Base-by-base conservation (phyloP, 2,888 invertebrate species). In the Pycnomerus fuliginosus region DNA sequence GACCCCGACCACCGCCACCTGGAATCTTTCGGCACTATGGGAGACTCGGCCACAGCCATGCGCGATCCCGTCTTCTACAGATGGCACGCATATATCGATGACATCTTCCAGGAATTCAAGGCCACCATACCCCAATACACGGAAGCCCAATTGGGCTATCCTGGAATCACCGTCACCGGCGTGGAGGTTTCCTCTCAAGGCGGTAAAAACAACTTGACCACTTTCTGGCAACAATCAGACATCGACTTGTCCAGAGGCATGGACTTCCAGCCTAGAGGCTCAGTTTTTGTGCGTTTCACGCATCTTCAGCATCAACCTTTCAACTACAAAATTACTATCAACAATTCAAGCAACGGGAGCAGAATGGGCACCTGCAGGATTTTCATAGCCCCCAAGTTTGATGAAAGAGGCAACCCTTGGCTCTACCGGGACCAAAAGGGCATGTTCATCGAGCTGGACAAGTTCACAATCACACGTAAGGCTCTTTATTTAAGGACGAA, bases 1-100 rank as follows among this genome's bases (percentile, higher is more conserved):
- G 91, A 92, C 68, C 90, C 90, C 0, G 88, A 89, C 67, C 82
- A 84, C 63, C 76, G 83, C 44, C 82, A 85, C 64, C 69, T 85
- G 75, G 90, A 91, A 72, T 80, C 80, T 31, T 86, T 86, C 60
- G 84, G 86, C 24, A 85, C 89, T 16, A 90, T 91, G 80, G 90
- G 89, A 0, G 90, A 90, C 63, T 81, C 87, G 0, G 80, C 88
- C 0, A 90, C 90, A 0, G 87, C 90, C 0, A 90, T 91, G 90
- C 76, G 91, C 1, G 92, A 92, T 71, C 90, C 91, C 0, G 73
- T 86, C 11, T 91, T 91, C 76, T 91, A 90, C 74, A 82, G 87
- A 64, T 90, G 87, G 87, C 91, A 92, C 63, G 79, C 85, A 0
- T 85, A 82, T 65, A 75, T 90, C 14, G 87, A 91, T 59, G 84